These are phyloP conservation scores for Spodoptera litura DNA, from an alignment of 1,140 invertebrate genomes.

Conservation along the genomic window DNA sequence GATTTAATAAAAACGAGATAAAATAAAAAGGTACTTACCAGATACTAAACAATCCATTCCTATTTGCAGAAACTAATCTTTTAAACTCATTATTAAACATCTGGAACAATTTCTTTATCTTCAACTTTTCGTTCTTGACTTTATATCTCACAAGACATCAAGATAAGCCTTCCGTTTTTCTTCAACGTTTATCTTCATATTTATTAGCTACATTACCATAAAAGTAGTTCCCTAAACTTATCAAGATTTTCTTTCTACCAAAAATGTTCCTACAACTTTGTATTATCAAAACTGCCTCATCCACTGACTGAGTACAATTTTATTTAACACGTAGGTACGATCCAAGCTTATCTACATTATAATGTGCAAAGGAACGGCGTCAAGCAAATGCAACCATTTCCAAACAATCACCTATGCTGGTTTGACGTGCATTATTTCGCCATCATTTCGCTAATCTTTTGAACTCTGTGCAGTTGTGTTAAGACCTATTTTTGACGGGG, in stretches of 20 bases:
- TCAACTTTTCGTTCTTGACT: not conserved
- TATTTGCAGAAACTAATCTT: too few relatives aligned
- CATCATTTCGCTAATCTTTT: conserved; percentile 25
- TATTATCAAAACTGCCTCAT: conserved; percentile 26
- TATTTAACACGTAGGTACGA: conserved; percentile 36
- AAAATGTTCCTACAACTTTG: not conserved
- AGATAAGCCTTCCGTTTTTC: not conserved
- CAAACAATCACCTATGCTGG: conserved; percentile 62
- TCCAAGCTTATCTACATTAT: conserved; percentile 42
- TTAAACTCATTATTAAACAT: too few relatives aligned
- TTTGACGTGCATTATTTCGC: conserved; percentile 62
- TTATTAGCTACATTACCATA: conserved; percentile 4
- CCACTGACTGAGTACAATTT: conserved; percentile 7
- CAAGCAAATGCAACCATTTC: conserved; percentile 68
- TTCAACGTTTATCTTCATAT: not conserved
- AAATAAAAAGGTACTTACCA: too few relatives aligned
- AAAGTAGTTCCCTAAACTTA: not conserved
- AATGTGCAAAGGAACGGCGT: conserved; percentile 39
- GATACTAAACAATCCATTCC: too few relatives aligned
- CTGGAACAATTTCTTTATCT: too few relatives aligned
- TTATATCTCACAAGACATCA: not conserved
- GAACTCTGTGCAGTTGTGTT: conserved; percentile 43
- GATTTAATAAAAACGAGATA: too few relatives aligned
- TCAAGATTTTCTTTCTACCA: not conserved
- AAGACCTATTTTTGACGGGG: conserved; percentile 36